Conservation (phyloP, 2,797 vertebrate species). For the Malurus leucopterus region DNA sequence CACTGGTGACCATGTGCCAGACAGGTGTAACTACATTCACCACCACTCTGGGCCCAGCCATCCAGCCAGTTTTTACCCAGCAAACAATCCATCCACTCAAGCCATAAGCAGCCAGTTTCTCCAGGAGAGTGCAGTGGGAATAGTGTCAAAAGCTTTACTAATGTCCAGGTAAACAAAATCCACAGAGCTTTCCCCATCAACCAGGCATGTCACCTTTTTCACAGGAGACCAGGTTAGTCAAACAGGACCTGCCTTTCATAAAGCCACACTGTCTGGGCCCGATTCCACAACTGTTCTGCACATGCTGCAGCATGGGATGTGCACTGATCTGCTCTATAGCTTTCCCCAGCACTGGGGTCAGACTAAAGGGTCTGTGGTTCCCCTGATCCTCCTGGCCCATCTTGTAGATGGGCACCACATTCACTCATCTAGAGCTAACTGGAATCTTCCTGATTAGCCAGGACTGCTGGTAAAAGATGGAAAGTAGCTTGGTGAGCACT, state of each 20-base stretch:
- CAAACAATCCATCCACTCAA: not conserved
- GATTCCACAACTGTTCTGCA: not conserved
- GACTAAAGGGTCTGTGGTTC: not conserved
- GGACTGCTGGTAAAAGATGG: not conserved
- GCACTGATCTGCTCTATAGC: not conserved
- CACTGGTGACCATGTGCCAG: not conserved
- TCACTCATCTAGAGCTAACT: not conserved
- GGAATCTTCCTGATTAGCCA: no score
- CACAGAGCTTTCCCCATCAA: not conserved
- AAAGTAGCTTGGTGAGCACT: not conserved
- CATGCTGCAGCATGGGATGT: rapidly evolving
- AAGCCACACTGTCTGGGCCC: not conserved
- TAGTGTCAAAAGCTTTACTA: not conserved
- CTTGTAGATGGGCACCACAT: not conserved
- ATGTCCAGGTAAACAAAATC: not conserved
- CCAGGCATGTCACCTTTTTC: not conserved
- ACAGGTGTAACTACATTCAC: not conserved
- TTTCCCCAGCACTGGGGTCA: not conserved
- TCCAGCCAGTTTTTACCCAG: not conserved
- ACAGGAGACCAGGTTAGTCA: not conserved
- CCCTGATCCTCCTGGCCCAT: not conserved
- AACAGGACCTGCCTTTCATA: not conserved
- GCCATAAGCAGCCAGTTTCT: not conserved
- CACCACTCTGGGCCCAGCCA: not conserved
- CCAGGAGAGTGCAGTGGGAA: not conserved